Conservation (phyloP, 2,888 invertebrate species). For the Chalcosyrphus nemorum region DNA sequence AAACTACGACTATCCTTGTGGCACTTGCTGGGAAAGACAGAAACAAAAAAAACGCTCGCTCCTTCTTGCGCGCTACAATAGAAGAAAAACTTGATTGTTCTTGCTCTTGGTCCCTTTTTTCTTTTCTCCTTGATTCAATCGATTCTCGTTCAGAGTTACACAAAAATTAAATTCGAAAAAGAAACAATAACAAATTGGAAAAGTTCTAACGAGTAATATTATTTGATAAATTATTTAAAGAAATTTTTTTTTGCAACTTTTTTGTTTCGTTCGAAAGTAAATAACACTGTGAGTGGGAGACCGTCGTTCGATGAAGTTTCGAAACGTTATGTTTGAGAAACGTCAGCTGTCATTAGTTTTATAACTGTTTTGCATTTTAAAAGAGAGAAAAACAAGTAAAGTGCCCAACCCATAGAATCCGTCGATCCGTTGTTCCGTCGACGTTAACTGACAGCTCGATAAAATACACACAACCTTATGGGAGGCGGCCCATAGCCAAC, state of each 20-base stretch:
- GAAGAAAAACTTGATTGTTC: conserved; percentile 46
- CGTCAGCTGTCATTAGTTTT: conserved; percentile 67
- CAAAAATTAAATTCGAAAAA: neutral
- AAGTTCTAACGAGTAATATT: neutral
- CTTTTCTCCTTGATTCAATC: neutral
- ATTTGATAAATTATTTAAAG: neutral
- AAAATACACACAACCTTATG: no score
- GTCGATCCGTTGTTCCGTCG: no score
- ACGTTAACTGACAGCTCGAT: no score
- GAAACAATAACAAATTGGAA: neutral
- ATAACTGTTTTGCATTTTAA: conserved; percentile 48
- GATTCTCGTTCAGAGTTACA: neutral
- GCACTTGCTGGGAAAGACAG: conserved; percentile 27
- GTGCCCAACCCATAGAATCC: no score
- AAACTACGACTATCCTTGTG: conserved; percentile 2
- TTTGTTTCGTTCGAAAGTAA: conserved; percentile 16
- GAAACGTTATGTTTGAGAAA: conserved; percentile 65
- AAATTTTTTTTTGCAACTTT: conserved; percentile 20
- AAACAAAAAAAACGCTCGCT: conserved; percentile 45
- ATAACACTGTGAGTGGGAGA: conserved; percentile 9
- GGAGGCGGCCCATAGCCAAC: no score
- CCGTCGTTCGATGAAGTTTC: conserved; percentile 50
- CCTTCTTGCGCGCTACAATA: conserved; percentile 26
- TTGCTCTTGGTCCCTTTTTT: conserved; percentile 6
- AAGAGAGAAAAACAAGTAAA: neutral